These are phyloP conservation scores for Tauraco hartlaubi DNA, from an alignment of 2,797 vertebrate genomes.

Conservation along the genomic window DNA sequence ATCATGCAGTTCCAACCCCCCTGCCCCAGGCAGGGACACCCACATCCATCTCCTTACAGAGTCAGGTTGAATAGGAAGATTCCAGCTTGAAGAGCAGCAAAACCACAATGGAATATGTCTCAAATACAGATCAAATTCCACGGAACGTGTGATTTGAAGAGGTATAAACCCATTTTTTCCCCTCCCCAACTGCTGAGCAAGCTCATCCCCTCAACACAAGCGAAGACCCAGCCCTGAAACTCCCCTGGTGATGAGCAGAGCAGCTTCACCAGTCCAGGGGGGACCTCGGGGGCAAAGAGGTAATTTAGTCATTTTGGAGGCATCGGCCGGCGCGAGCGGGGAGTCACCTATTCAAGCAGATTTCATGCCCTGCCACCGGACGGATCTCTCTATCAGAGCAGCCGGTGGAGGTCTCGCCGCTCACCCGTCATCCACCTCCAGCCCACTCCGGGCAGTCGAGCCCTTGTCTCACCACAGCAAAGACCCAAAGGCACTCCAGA, in stretches of 20 bases:
- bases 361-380: constrained; percentile 78
- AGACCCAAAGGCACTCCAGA: accelerated
- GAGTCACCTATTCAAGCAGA: constrained; percentile 70
- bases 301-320: constrained; percentile 59
- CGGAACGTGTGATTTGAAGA: accelerated
- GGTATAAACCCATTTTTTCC: background rate
- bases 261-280: background rate
- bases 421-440: background rate
- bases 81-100: background rate
- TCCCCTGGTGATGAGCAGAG: accelerated
- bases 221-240: background rate
- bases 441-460: accelerated
- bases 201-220: background rate
- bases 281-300: background rate
- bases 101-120: accelerated
- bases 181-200: background rate
- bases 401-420: background rate
- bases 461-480: background rate
- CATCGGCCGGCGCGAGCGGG: constrained; percentile 6
- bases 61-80: background rate
- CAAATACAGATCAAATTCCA: accelerated
- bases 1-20: no score
- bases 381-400: constrained; percentile 72
- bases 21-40: background rate
- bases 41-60: background rate